phyloP scores from a whole-genome alignment of 2,888 invertebrate genomes.

The Minunthozetes semirufus region DNA sequence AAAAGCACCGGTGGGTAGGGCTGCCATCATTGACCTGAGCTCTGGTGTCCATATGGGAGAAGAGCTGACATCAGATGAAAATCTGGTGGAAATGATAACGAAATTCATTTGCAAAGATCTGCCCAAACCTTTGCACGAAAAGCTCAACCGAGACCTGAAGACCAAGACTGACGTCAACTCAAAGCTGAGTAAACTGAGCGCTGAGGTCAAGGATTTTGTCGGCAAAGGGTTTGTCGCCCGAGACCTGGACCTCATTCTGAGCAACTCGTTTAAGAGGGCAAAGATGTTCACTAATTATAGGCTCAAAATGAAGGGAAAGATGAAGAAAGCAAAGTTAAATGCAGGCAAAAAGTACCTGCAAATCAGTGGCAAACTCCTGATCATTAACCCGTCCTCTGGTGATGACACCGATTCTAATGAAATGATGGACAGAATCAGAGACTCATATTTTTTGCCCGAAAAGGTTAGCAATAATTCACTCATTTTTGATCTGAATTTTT shows the following conservation, averaged over 20 bases:
- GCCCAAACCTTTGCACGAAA: neutral
- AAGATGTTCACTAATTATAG: neutral
- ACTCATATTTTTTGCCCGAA: neutral
- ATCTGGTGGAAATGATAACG: neutral
- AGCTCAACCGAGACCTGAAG: neutral
- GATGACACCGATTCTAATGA: neutral
- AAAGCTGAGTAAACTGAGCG: neutral
- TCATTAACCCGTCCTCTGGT: neutral
- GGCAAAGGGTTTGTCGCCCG: neutral
- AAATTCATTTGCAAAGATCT: neutral
- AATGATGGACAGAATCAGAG: neutral
- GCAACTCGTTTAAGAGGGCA: neutral
- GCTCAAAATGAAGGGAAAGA: neutral
- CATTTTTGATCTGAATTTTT: neutral
- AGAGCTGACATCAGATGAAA: neutral
- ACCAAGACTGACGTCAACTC: neutral
- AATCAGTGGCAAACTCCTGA: neutral
- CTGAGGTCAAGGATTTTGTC: neutral
- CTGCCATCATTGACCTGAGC: neutral
- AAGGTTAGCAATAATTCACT: neutral
- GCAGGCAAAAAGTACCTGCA: neutral
- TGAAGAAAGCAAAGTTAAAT: neutral
- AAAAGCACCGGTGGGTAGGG: conserved; percentile 62
- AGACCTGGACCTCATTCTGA: neutral
- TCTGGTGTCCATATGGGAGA: neutral